Conservation (phyloP, 2,113 vertebrate species). For the Poecilia latipinna region DNA sequence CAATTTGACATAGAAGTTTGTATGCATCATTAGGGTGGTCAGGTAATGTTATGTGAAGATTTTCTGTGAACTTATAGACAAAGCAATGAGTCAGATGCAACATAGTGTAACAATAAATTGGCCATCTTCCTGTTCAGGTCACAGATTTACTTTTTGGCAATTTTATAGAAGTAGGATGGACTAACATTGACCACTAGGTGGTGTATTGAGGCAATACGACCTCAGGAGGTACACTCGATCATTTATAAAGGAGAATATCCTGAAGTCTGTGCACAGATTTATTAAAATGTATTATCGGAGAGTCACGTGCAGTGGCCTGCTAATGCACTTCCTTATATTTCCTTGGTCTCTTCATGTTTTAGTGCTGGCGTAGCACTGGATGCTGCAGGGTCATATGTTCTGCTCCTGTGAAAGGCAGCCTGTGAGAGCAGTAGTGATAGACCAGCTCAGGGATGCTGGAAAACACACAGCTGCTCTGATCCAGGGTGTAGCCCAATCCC, state of each 20-base stretch:
- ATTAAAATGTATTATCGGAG: background rate
- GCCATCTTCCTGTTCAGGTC: background rate
- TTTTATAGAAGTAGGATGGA: background rate
- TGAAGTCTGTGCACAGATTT: slow-evolving; percentile 8
- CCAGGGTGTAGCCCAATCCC: slow-evolving; percentile 87
- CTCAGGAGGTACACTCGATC: slow-evolving; percentile 2
- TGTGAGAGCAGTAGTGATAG: slow-evolving; percentile 88
- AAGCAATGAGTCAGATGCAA: background rate
- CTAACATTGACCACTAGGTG: slow-evolving; percentile 34
- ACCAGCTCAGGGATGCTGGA: slow-evolving; percentile 91
- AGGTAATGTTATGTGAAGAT: background rate
- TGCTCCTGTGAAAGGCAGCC: slow-evolving; percentile 93
- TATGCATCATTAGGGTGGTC: background rate
- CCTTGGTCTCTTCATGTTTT: slow-evolving; percentile 25
- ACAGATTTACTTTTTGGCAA: background rate
- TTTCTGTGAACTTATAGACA: background rate
- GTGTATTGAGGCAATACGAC: slow-evolving; percentile 11
- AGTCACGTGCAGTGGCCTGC: background rate
- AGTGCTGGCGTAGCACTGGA: slow-evolving; percentile 81
- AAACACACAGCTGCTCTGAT: slow-evolving; percentile 91
- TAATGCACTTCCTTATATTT: slow-evolving; percentile 2
- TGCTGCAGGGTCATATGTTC: slow-evolving; percentile 95
- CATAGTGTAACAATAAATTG: background rate
- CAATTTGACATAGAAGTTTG: background rate
- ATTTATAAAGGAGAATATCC: slow-evolving; percentile 41